Evolutionary conservation across 1,140 invertebrate species (phyloP).

Genomic region (Diplogasteroides magnus): DNA sequence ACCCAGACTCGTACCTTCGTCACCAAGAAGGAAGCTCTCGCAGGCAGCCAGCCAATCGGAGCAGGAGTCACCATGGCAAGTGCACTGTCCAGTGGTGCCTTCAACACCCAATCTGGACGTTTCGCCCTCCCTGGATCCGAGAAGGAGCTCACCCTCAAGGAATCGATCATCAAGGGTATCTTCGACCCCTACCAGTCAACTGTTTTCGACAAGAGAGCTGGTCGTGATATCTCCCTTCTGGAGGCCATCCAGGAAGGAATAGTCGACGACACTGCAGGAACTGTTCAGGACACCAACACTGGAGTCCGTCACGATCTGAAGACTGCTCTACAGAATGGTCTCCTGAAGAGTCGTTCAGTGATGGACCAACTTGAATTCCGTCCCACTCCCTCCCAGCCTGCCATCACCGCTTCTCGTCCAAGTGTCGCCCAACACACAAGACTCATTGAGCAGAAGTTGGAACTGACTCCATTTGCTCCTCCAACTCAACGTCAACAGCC

Average conservation of each 20-base stretch:
- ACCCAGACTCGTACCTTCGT: constrained; percentile 43
- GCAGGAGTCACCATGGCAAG: constrained; percentile 65
- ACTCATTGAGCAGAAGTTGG: constrained; percentile 48
- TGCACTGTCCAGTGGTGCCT: constrained; percentile 74
- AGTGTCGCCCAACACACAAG: constrained; percentile 57
- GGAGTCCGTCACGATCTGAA: constrained; percentile 70
- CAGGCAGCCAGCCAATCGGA: constrained; percentile 13
- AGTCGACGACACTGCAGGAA: constrained; percentile 73
- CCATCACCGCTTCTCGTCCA: not conserved
- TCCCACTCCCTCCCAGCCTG: not conserved
- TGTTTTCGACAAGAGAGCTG: constrained; percentile 71
- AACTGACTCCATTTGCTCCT: constrained; percentile 46
- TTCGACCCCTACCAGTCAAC: constrained; percentile 74
- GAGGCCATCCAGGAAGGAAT: constrained; percentile 76
- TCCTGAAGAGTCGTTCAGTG: constrained; percentile 64
- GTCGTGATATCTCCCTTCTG: constrained; percentile 71
- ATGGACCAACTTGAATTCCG: not conserved
- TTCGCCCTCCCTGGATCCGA: constrained; percentile 74
- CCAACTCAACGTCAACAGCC: not conserved
- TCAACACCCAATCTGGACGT: constrained; percentile 71
- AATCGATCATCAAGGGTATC: constrained; percentile 73
- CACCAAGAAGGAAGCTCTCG: constrained; percentile 43
- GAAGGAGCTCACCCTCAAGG: constrained; percentile 69
- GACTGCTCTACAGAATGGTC: constrained; percentile 72
- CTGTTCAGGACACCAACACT: constrained; percentile 70